phyloP scores from a whole-genome alignment of 2,888 invertebrate genomes.

The Nymphalis c-album region DNA sequence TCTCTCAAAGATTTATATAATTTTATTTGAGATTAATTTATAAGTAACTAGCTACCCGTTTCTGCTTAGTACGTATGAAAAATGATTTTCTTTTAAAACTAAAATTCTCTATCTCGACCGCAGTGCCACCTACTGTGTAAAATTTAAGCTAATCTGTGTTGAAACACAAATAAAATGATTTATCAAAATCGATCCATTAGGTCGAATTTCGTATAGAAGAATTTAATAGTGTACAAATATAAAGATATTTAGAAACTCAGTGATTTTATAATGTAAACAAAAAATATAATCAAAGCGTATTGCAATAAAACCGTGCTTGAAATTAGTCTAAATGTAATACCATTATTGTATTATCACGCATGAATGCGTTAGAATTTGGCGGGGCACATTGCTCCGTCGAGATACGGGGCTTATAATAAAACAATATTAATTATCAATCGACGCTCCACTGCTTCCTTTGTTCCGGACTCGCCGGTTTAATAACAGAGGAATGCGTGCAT shows the following conservation, averaged over 20 bases:
- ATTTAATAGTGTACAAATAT: no score
- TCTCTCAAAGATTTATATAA: no score
- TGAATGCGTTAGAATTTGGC: constrained; percentile 55
- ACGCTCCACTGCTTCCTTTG: constrained; percentile 55
- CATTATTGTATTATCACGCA: constrained; percentile 63
- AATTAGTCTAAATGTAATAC: constrained; percentile 62
- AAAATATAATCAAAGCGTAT: constrained; percentile 25
- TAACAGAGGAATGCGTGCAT: constrained; percentile 71
- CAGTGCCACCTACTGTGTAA: no score
- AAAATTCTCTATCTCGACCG: no score
- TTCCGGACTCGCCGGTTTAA: constrained; percentile 54
- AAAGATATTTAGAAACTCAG: neutral
- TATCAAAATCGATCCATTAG: no score
- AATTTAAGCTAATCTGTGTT: no score
- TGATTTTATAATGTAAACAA: constrained; percentile 6
- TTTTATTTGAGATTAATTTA: no score
- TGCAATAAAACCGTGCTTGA: constrained; percentile 47
- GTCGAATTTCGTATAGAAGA: no score
- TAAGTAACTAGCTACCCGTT: no score
- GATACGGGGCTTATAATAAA: constrained; percentile 73
- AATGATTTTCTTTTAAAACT: no score
- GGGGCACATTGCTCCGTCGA: constrained; percentile 48
- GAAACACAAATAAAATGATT: no score
- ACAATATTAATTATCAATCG: constrained; percentile 73
- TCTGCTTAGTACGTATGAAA: no score